Evolutionary conservation across 2,888 invertebrate genomes (phyloP).

Genomic region (Eupelmus urozonus): DNA sequence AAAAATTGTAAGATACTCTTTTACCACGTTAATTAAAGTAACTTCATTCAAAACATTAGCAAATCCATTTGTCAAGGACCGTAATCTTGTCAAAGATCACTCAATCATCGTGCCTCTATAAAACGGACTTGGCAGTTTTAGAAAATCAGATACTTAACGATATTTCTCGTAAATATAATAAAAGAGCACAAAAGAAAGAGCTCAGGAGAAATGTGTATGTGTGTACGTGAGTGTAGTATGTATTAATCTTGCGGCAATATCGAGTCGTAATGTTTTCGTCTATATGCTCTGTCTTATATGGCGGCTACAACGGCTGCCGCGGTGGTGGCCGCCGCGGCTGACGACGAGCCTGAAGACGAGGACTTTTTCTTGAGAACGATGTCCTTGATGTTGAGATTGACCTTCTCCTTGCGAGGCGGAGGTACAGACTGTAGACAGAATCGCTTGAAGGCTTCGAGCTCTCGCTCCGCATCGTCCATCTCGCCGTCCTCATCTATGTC

Average conservation of each 20-base stretch:
- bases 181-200: constrained; percentile 30
- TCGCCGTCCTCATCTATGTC: constrained; percentile 88
- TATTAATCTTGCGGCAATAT: too few species aligned
- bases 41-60: not conserved
- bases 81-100: too few species aligned
- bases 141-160: not conserved
- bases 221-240: constrained; percentile 5
- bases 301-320: constrained; percentile 71
- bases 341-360: constrained; percentile 67
- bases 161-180: not conserved
- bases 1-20: constrained; percentile 19
- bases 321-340: constrained; percentile 70
- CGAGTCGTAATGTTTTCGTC: too few species aligned
- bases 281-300: constrained; percentile 65
- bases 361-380: constrained; percentile 84
- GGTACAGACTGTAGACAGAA: constrained; percentile 91
- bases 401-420: constrained; percentile 86
- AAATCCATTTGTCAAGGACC: too few species aligned
- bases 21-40: constrained; percentile 2
- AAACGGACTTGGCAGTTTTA: too few species aligned
- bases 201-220: not conserved
- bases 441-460: constrained; percentile 91
- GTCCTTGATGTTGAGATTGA: constrained; percentile 89
- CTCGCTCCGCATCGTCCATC: constrained; percentile 88
- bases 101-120: too few species aligned